phyloP scores from a whole-genome alignment of 2,888 invertebrate genomes.

The Idaea aversata region DNA sequence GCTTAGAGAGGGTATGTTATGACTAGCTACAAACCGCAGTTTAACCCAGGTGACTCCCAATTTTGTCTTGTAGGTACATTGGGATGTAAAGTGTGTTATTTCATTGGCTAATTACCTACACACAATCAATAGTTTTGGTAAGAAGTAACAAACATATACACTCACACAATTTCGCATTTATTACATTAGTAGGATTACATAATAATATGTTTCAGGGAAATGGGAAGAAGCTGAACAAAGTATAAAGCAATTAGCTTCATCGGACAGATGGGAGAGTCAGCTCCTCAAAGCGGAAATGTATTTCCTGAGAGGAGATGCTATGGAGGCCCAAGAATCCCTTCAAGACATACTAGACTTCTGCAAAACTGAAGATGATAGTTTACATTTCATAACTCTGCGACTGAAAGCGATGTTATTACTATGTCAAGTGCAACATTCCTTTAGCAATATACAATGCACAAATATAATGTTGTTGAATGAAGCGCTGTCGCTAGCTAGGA shows the following conservation, averaged over 20 bases:
- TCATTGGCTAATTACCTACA: no score
- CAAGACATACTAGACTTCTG: slow-evolving; percentile 77
- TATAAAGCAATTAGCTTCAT: slow-evolving; percentile 83
- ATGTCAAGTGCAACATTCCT: slow-evolving; percentile 80
- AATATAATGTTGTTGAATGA: slow-evolving; percentile 82
- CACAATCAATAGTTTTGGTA: no score
- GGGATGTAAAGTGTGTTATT: no score
- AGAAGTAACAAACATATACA: no score
- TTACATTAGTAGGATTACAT: no score
- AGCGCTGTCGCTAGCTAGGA: slow-evolving; percentile 87
- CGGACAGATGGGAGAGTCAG: slow-evolving; percentile 84
- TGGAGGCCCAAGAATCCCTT: slow-evolving; percentile 68
- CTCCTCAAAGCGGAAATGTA: slow-evolving; percentile 79
- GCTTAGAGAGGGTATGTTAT: slow-evolving; percentile 36
- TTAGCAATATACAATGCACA: slow-evolving; percentile 76
- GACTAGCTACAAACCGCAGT: slow-evolving; percentile 8
- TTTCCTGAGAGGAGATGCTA: slow-evolving; percentile 75
- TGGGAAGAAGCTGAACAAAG: slow-evolving; percentile 86
- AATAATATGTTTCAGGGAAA: slow-evolving; percentile 65
- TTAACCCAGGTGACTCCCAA: background rate
- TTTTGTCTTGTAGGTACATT: background rate
- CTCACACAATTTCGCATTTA: no score
- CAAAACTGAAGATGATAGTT: slow-evolving; percentile 72
- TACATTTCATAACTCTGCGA: slow-evolving; percentile 77
- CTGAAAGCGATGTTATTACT: slow-evolving; percentile 85